Conservation (phyloP, 2,797 vertebrate species). For the Nyctalus aviator region DNA sequence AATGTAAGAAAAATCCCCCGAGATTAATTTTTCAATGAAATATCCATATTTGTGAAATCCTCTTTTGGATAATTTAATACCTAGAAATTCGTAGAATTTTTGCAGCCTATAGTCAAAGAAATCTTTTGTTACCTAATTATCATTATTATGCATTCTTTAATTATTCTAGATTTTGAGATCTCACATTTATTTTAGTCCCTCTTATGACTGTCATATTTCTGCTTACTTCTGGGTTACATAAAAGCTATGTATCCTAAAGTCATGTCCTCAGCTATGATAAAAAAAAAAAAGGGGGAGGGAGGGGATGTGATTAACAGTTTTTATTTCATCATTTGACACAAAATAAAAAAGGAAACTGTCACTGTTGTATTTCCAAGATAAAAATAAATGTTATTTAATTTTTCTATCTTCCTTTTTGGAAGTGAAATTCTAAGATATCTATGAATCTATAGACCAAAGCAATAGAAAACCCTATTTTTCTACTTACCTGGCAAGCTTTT, state of each 20-base stretch:
- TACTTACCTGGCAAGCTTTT: slow-evolving; percentile 97
- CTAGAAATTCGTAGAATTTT: slow-evolving; percentile 33
- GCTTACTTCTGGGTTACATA: slow-evolving; percentile 30
- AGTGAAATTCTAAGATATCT: slow-evolving; percentile 53
- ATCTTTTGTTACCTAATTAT: neutral
- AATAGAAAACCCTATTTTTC: neutral
- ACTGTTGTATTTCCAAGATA: slow-evolving; percentile 55
- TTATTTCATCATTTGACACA: slow-evolving; percentile 29
- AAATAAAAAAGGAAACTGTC: slow-evolving; percentile 42
- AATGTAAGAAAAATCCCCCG: neutral
- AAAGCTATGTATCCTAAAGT: neutral
- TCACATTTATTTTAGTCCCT: slow-evolving; percentile 37
- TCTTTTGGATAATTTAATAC: slow-evolving; percentile 47
- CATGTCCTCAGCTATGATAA: neutral
- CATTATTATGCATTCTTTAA: neutral
- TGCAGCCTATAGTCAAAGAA: neutral
- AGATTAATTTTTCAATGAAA: slow-evolving; percentile 30
- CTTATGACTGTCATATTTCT: slow-evolving; percentile 17
- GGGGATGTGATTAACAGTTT: neutral
- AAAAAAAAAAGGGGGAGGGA: neutral
- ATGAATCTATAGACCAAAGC: neutral
- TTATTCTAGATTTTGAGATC: slow-evolving; percentile 4
- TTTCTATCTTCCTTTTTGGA: slow-evolving; percentile 51
- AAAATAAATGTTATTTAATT: slow-evolving; percentile 57
- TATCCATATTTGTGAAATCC: neutral